These are phyloP conservation scores for Strigamia transsilvanica DNA, from an alignment of 2,888 invertebrate species.

Conservation along the genomic window DNA sequence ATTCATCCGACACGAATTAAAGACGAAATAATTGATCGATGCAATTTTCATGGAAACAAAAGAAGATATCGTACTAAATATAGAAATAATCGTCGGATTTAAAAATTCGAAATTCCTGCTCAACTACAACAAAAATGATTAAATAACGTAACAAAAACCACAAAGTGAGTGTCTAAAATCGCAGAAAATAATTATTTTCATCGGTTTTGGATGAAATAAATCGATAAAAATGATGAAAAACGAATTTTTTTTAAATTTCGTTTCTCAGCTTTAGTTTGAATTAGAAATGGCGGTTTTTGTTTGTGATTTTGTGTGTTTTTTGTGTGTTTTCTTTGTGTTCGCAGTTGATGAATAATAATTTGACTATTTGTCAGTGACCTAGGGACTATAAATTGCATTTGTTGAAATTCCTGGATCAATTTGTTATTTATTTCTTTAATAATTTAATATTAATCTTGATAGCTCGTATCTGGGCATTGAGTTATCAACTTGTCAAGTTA, in stretches of 20 bases:
- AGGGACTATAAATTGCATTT: background rate
- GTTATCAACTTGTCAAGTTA: background rate
- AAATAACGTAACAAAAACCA: too few species aligned
- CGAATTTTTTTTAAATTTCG: too few species aligned
- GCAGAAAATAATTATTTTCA: too few species aligned
- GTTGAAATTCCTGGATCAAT: background rate
- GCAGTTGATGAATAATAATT: conserved; percentile 19
- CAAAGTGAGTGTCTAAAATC: too few species aligned
- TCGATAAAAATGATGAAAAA: too few species aligned
- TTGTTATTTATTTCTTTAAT: background rate
- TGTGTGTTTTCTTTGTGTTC: background rate
- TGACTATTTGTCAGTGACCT: background rate
- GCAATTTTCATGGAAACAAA: background rate
- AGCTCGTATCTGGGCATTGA: background rate
- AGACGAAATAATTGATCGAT: background rate
- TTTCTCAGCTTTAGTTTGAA: too few species aligned
- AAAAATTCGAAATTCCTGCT: background rate
- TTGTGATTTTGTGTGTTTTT: too few species aligned
- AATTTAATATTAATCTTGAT: background rate
- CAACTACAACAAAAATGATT: background rate
- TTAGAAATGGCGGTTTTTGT: background rate
- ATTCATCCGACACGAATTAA: background rate
- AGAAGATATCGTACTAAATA: background rate
- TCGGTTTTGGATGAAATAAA: too few species aligned
- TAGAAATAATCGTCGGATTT: background rate